A percentile compares a stretch with the other conserved stretches of the same genome.
These are phyloP conservation scores for Alloscopus bannaensis DNA, from an alignment of 2,888 invertebrate genomes.

Conservation along the genomic window DNA sequence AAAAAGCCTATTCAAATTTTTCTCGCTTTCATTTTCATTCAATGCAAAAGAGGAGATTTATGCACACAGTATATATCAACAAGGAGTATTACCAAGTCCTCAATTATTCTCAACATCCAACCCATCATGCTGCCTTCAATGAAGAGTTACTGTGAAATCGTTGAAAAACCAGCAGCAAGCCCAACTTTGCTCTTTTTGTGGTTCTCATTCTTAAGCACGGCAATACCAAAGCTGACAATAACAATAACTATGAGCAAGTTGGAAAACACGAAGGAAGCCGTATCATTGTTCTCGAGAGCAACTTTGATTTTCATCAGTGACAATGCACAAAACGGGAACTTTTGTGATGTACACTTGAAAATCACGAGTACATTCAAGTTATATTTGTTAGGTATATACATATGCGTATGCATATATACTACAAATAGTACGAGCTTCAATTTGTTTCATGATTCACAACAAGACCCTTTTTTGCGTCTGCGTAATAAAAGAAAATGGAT, in stretches of 20 bases:
- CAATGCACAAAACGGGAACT: constrained; percentile 9
- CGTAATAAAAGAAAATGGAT: not conserved
- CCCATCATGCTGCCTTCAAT: not conserved
- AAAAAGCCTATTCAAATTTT: constrained; percentile 50
- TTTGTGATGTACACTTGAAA: not conserved
- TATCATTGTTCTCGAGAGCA: not conserved
- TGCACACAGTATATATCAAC: not conserved
- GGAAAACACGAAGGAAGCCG: not conserved
- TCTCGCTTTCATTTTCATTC: constrained; percentile 63
- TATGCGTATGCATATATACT: no score
- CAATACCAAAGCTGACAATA: not conserved
- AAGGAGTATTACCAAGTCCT: not conserved
- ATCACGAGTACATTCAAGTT: not conserved
- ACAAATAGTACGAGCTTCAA: no score
- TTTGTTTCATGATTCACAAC: not conserved
- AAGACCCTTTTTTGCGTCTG: not conserved
- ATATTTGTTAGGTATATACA: no score
- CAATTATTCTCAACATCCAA: not conserved
- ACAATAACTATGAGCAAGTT: not conserved
- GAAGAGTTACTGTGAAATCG: no score
- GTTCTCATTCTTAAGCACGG: not conserved
- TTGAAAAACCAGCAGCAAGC: no score
- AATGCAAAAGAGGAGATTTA: constrained; percentile 38
- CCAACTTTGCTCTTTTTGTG: not conserved
- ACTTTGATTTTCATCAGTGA: constrained; percentile 28